These are phyloP conservation scores for Calephelis nemesis DNA, from an alignment of 1,140 invertebrate species.

Conservation along the genomic window DNA sequence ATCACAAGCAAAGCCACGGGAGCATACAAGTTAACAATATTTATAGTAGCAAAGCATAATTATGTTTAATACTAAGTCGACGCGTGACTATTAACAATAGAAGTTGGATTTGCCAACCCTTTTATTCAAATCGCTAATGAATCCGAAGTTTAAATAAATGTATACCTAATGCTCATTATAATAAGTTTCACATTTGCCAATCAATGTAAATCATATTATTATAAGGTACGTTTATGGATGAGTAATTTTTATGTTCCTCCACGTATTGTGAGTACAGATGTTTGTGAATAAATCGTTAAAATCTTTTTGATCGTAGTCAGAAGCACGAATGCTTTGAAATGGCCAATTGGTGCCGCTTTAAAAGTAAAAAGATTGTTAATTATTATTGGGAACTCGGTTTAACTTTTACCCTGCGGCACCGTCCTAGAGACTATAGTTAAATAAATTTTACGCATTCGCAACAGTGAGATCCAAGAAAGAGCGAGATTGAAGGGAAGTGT, in stretches of 20 bases:
- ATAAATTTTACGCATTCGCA: no score
- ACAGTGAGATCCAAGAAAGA: no score
- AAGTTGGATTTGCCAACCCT: conserved; percentile 76
- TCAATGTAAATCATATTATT: conserved; percentile 59
- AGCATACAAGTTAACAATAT: not conserved
- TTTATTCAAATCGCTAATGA: conserved; percentile 72
- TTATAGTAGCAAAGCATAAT: conserved; percentile 66
- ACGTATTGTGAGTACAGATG: conserved; percentile 62
- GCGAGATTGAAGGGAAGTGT: no score
- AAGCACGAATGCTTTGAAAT: conserved; percentile 38
- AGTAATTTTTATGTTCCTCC: conserved; percentile 73
- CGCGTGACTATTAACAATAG: conserved; percentile 76
- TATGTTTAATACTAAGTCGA: conserved; percentile 61
- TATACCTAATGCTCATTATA: not conserved
- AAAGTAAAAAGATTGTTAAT: conserved; percentile 19
- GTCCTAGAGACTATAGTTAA: no score
- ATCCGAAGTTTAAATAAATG: conserved; percentile 38
- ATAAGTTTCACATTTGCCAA: conserved; percentile 19
- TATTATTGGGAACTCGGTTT: not conserved
- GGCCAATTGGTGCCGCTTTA: conserved; percentile 25
- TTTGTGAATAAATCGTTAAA: conserved; percentile 60
- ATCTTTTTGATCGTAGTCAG: conserved; percentile 48
- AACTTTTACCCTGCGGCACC: no score
- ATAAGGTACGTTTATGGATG: conserved; percentile 70
- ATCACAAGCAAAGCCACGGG: no score